These are phyloP conservation scores for Balearica regulorum DNA, from an alignment of 2,797 vertebrate genomes.

Conservation along the genomic window DNA sequence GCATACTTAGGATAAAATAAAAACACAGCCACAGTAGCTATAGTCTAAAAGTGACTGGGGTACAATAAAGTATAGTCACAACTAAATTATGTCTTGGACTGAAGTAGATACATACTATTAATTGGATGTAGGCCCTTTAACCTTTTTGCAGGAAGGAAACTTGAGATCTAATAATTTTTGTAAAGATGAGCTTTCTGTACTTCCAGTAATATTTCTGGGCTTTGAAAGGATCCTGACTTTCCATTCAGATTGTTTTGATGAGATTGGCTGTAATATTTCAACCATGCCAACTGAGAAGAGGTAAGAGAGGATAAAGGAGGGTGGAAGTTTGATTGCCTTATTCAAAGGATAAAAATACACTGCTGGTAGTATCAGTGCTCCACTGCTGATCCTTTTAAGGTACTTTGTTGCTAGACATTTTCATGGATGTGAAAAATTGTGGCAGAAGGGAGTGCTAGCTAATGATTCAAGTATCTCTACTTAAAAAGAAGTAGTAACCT, in stretches of 20 bases:
- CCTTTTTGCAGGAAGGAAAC: slow-evolving; percentile 74
- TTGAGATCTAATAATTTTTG: slow-evolving; percentile 73
- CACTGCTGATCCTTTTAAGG: not conserved
- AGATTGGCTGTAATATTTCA: slow-evolving; percentile 41
- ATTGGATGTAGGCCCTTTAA: slow-evolving; percentile 75
- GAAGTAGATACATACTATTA: slow-evolving; percentile 57
- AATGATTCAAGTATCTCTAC: not conserved
- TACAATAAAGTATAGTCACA: slow-evolving; percentile 58
- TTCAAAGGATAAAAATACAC: not conserved
- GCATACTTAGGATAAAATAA: not conserved
- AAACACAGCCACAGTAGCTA: not conserved
- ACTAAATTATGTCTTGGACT: slow-evolving; percentile 65
- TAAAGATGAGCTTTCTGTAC: slow-evolving; percentile 66
- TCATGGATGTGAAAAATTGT: not conserved
- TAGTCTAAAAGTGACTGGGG: slow-evolving; percentile 18
- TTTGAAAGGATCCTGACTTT: slow-evolving; percentile 45
- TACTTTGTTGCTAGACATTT: not conserved
- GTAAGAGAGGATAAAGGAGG: not conserved
- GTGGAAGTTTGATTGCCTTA: not conserved
- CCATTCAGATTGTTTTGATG: slow-evolving; percentile 29
- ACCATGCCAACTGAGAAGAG: not conserved
- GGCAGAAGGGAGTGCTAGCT: not conserved
- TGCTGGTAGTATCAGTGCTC: not conserved
- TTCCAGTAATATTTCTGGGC: slow-evolving; percentile 73
- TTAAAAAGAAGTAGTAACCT: not conserved